These are phyloP conservation scores for Embiotoca jacksoni DNA, from an alignment of 2,113 vertebrate genomes.

Conservation along the genomic window DNA sequence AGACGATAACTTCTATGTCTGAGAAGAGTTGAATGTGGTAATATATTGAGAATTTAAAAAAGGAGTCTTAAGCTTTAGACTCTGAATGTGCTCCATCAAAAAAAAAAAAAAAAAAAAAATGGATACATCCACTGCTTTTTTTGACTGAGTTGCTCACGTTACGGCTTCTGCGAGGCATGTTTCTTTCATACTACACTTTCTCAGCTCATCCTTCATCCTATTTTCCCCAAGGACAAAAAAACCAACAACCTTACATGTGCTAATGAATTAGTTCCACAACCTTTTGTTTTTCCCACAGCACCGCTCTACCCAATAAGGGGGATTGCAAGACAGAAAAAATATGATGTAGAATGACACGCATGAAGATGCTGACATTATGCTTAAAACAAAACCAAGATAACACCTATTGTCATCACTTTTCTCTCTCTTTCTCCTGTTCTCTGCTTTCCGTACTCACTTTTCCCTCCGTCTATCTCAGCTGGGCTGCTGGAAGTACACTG, in stretches of 20 bases:
- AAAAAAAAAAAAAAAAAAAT: too few relatives aligned
- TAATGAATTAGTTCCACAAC: not conserved
- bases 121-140: too few relatives aligned
- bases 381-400: conserved; percentile 3
- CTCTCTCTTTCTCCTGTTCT: not conserved
- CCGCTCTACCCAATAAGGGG: not conserved
- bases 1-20: too few relatives aligned
- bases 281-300: not conserved
- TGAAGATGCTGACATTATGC: not conserved
- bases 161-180: too few relatives aligned
- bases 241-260: not conserved
- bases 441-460: not conserved
- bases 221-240: not conserved
- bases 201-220: not conserved
- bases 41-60: too few relatives aligned
- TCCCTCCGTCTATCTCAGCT: not conserved
- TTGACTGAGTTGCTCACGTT: not conserved
- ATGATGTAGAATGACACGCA: not conserved
- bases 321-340: not conserved
- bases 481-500: conserved; percentile 11
- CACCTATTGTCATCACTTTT: not conserved
- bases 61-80: too few relatives aligned
- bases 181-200: not conserved
- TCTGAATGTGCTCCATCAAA: too few relatives aligned
- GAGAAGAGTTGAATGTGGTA: too few relatives aligned